Conservation (phyloP, 2,888 invertebrate genomes). For the Nephrotoma flavescens region DNA sequence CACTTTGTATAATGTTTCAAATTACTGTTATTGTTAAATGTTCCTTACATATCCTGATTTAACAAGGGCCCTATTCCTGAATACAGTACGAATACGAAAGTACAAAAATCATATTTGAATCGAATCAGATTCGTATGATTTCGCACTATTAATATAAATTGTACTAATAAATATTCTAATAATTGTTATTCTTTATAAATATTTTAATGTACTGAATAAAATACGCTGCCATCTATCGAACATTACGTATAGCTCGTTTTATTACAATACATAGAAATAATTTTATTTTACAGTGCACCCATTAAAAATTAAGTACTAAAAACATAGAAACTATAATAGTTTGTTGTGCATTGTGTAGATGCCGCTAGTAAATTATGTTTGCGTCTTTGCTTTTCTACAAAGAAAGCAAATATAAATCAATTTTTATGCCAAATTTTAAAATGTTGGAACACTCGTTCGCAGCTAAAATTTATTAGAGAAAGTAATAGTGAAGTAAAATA, state of each 20-base stretch:
- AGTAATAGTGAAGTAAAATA: neutral
- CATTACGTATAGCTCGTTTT: neutral
- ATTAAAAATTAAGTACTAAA: neutral
- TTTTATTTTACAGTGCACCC: neutral
- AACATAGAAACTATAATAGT: neutral
- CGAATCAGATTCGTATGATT: too few relatives aligned
- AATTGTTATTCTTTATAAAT: too few relatives aligned
- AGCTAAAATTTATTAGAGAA: neutral
- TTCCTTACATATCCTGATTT: too few relatives aligned
- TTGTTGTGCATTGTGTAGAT: neutral
- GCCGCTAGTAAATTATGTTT: neutral
- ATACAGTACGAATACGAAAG: too few relatives aligned
- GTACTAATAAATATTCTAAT: too few relatives aligned
- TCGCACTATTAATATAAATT: too few relatives aligned
- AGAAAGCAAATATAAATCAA: neutral
- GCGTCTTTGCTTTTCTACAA: neutral
- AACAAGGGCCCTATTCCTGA: too few relatives aligned
- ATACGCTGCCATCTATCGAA: neutral
- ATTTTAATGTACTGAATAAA: neutral
- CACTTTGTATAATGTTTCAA: too few relatives aligned
- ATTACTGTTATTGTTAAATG: too few relatives aligned
- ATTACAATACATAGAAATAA: neutral
- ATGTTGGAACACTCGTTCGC: neutral
- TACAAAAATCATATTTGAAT: too few relatives aligned
- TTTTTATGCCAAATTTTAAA: neutral